A percentile compares a stretch with the other conserved stretches of the same genome.
Evolutionary conservation across 2,113 vertebrate genomes (phyloP).

Genomic region (Eulemur macaco): DNA sequence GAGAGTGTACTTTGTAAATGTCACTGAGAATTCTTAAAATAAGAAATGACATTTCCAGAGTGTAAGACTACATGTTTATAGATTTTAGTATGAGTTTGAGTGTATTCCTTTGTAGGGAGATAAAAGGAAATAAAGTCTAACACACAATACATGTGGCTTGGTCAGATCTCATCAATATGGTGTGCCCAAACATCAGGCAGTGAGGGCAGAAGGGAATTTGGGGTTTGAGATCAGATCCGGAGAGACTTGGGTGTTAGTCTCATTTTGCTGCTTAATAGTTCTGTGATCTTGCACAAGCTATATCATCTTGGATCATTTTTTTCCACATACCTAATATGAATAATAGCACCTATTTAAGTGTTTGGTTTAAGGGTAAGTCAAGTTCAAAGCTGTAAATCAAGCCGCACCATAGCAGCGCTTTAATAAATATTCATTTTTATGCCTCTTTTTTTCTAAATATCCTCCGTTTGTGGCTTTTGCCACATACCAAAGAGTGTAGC

Average conservation of each 20-base stretch:
- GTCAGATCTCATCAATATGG: background rate
- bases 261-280: background rate
- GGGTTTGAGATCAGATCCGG: background rate
- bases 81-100: constrained; percentile 32
- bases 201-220: background rate
- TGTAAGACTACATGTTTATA: constrained; percentile 61
- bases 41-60: constrained; percentile 62
- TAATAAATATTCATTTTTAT: background rate
- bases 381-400: background rate
- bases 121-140: constrained; percentile 43
- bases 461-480: background rate
- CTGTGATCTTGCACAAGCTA: background rate
- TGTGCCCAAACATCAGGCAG: background rate
- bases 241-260: background rate
- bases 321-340: background rate
- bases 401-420: background rate
- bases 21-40: constrained; percentile 67
- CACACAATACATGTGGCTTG: background rate
- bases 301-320: background rate
- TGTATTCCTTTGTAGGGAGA: constrained; percentile 32
- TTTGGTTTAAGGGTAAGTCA: background rate
- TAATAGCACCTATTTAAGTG: background rate
- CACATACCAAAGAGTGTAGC: background rate
- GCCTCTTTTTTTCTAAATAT: background rate
- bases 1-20: constrained; percentile 62